Evolutionary conservation across 2,888 invertebrate genomes (phyloP), one percentile per base, ranked within the genome.

Genomic region (Lochmaea crataegi): DNA sequence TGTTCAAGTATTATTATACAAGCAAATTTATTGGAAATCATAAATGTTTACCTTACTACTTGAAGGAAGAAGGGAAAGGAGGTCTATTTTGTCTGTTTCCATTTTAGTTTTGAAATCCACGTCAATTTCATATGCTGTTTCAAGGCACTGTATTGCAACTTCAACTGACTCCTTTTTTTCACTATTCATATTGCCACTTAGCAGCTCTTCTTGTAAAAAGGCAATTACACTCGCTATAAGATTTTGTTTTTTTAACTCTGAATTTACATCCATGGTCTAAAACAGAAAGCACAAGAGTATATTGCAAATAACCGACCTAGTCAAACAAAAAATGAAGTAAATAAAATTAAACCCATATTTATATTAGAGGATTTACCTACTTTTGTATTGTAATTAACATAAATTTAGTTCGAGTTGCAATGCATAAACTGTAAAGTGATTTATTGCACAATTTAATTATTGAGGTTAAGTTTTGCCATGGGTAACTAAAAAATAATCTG

Each of bases 101-200:
- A 72, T 66, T 57, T 71, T 77, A 12, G 73, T 63, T 63, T 73
- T 79, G 56, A 74, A 68, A 42, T 79, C 75, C 32, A 72, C 76
- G 38, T 88, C 89, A 1, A 97, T 88, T 79, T 92, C 93, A 86
- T 95, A 98, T 9, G 96, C 95, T 64, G 94, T 94, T 87, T 98
- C 96, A 79, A 98, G 89, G 87, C 98, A 98, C 87, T 98, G 98
- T 78, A 95, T 92, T 53, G 97, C 96, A 72, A 99, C 98, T 89
- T 97, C 97, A 66, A 97, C 88, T 84, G 95, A 94, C 86, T 96
- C 96, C 75, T 86, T 85, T 70, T 82, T 82, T 74, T 87, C 87
- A 64, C 84, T 84, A 76, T 82, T 83, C 64, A 85, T 72, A 32
- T 77, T 77, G 32, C 80, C 80, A 65, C 79, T 79, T 48, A 77